phyloP scores from a whole-genome alignment of 2,797 vertebrate genomes.

The Coregonus suidteri region DNA sequence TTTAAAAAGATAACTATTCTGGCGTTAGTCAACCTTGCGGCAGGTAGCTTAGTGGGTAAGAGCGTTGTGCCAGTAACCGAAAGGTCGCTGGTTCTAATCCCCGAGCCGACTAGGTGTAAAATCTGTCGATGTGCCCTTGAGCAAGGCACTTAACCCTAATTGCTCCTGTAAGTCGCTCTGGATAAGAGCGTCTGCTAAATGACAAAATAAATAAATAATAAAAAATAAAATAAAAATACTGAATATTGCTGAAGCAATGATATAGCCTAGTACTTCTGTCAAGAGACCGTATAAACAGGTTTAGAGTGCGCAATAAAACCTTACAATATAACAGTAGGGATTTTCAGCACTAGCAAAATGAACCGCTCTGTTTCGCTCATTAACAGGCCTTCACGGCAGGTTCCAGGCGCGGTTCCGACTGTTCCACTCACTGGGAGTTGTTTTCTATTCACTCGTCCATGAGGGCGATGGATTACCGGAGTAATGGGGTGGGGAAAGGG shows the following conservation, averaged over 20 bases:
- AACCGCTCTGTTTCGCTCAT: constrained; percentile 19
- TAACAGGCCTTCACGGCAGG: constrained; percentile 2
- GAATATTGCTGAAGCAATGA: background rate
- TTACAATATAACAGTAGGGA: background rate
- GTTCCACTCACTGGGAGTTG: constrained; percentile 1
- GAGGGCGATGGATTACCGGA: constrained; percentile 10
- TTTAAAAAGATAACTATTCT: background rate
- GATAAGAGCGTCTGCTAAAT: too few species aligned
- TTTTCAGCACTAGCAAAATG: background rate
- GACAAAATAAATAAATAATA: too few species aligned
- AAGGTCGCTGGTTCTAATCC: too few species aligned
- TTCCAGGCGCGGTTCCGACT: constrained; percentile 7
- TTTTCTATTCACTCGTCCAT: constrained; percentile 38
- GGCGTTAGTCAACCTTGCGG: background rate
- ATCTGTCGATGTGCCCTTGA: too few species aligned
- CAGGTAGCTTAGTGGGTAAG: too few species aligned
- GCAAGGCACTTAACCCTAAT: too few species aligned
- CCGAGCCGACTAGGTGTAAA: too few species aligned
- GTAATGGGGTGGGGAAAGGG: constrained; percentile 32
- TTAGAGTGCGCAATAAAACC: background rate
- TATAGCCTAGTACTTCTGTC: background rate
- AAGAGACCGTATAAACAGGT: background rate
- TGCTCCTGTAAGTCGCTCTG: too few species aligned
- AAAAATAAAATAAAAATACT: too few species aligned
- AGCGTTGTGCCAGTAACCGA: too few species aligned